These are phyloP conservation scores for Hypomecis atomaria DNA, from an alignment of 2,888 invertebrate species.

Conservation along the genomic window DNA sequence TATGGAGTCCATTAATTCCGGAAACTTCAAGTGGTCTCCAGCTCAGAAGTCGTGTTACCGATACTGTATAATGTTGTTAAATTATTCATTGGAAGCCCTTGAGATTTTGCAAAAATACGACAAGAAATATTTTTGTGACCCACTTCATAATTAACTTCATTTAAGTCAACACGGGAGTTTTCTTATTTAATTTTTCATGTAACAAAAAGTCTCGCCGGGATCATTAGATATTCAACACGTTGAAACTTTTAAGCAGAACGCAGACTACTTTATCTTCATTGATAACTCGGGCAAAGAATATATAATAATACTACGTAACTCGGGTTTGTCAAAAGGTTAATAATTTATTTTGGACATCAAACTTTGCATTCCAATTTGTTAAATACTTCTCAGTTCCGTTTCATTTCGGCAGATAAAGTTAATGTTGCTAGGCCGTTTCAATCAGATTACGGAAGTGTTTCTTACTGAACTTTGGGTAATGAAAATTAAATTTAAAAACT, in stretches of 20 bases:
- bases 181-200: slow-evolving; percentile 27
- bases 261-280: slow-evolving; percentile 32
- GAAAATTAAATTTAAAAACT: too few relatives aligned
- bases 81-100: slow-evolving; percentile 23
- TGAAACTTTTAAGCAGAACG: slow-evolving; percentile 28
- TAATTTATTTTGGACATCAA: slow-evolving; percentile 21
- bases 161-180: slow-evolving; percentile 22
- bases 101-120: slow-evolving; percentile 15
- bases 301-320: too few relatives aligned
- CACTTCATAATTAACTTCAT: slow-evolving; percentile 23
- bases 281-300: too few relatives aligned
- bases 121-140: slow-evolving; percentile 21
- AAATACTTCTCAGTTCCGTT: neutral
- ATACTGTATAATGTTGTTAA: slow-evolving; percentile 18
- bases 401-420: too few relatives aligned
- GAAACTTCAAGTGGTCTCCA: slow-evolving; percentile 7
- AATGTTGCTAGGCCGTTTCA: too few relatives aligned
- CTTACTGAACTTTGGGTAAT: too few relatives aligned
- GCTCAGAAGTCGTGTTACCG: slow-evolving; percentile 1
- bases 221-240: slow-evolving; percentile 29
- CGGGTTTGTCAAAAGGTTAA: slow-evolving; percentile 28
- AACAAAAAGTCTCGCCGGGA: slow-evolving; percentile 24
- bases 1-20: slow-evolving; percentile 7
- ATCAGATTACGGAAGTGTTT: too few relatives aligned
- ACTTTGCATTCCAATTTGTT: slow-evolving; percentile 6